Base-by-base conservation (phyloP, 2,113 vertebrate species). In the Myrmecobius fasciatus region DNA sequence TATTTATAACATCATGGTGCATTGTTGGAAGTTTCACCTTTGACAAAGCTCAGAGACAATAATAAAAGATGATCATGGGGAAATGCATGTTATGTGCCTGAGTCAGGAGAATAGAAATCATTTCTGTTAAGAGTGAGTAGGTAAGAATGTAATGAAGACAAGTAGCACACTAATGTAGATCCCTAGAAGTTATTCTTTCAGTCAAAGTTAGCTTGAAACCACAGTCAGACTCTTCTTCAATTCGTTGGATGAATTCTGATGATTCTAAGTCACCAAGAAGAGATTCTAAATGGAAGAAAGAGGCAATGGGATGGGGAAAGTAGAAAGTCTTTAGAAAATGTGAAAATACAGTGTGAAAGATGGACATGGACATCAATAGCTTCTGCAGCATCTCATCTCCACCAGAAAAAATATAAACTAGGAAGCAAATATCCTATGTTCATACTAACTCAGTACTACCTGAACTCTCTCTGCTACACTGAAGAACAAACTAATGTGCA, bases 81-180 rank as follows among this genome's bases (percentile, higher is more conserved):
- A 91, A 92, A 94, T 49, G 36, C 0, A 88, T 91, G 89, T 95
- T 52, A 89, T 28, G 20, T 3, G 14, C 43, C 1, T 88, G 75
- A 95, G 25, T 97, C 96, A 96, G 56, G 94, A n/a, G 47, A 96
- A 83, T 94, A 96, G 95, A 31, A 17, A 52, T 91, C 36, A 91
- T 95, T 51, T 24, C 22, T 1, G 52, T 52, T 83, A 52, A 54
- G 47, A 96, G 47, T 75, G 89, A 91, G 88, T 52, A 25, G 17
- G 14, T 8, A 5, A 22, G 1, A 0, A n/a, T 52, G 46, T 11
- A 1, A 48, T 54, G 7, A 0, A 92, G 92, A n/a, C 60, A 75
- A 14, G 14, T 75, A 36, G 20, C 17, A 17, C 46, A 56, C n/a
- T 52, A 53, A 11, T 52, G 89, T 53, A 56, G 90, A 94, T n/a